These are phyloP conservation scores for Pao palembangensis DNA, from an alignment of 2,113 vertebrate genomes.

Conservation along the genomic window DNA sequence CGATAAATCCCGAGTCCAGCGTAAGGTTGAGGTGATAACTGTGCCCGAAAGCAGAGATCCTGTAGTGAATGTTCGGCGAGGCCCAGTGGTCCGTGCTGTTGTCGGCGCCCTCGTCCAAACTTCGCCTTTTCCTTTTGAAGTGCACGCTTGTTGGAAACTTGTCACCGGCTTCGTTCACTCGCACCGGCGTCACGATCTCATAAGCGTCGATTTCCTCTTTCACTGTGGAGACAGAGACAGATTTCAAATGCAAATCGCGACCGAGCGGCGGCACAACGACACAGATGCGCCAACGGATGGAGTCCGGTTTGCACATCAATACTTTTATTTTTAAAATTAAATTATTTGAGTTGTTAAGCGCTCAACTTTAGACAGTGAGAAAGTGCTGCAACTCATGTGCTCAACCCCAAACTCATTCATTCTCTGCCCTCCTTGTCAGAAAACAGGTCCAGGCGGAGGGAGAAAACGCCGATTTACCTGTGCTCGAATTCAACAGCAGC, in stretches of 20 bases:
- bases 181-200: slow-evolving; percentile 89
- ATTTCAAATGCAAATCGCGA: slow-evolving; percentile 4
- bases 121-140: slow-evolving; percentile 91
- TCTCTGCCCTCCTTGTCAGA: slow-evolving; percentile 34
- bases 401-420: slow-evolving; percentile 72
- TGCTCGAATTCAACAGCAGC: slow-evolving; percentile 77
- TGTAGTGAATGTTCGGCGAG: slow-evolving; percentile 82
- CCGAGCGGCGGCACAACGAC: neutral
- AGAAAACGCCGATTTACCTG: slow-evolving; percentile 77
- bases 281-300: neutral
- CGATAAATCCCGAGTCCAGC: slow-evolving; percentile 92
- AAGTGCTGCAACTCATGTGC: slow-evolving; percentile 51
- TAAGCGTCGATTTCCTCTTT: slow-evolving; percentile 81
- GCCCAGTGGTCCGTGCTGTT: slow-evolving; percentile 79
- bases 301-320: neutral
- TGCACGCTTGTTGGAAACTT: slow-evolving; percentile 84
- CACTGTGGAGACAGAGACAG: slow-evolving; percentile 64
- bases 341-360: neutral
- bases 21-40: slow-evolving; percentile 92
- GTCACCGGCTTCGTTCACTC: slow-evolving; percentile 89
- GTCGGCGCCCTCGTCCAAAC: slow-evolving; percentile 66
- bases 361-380: slow-evolving; percentile 22
- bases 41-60: slow-evolving; percentile 90
- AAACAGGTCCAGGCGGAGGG: slow-evolving; percentile 7
- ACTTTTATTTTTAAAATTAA: neutral